Percentiles rank a stretch among this genome's conserved stretches.
phyloP scores from a whole-genome alignment of 1,140 invertebrate species.

The Notospermus geniculatus region DNA sequence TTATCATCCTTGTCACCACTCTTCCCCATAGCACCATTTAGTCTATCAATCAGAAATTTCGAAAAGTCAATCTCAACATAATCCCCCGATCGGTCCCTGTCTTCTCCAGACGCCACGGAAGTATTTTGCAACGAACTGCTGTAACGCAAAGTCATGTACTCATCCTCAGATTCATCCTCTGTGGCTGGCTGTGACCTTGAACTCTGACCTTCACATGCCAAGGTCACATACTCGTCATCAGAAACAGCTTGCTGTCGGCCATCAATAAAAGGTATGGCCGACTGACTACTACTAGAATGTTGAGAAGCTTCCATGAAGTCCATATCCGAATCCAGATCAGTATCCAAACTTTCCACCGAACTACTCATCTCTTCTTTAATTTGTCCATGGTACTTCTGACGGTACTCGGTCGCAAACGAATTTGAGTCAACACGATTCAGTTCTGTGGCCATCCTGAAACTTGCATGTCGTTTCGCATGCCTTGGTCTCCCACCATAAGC shows the following conservation, averaged over 20 bases:
- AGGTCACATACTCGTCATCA: constrained; percentile 6
- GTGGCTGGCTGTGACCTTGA: neutral
- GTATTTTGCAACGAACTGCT: neutral
- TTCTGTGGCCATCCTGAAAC: constrained; percentile 10
- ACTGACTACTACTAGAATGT: neutral
- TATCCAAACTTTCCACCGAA: constrained; percentile 5
- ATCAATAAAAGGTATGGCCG: neutral
- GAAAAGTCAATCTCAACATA: neutral
- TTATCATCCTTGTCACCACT: constrained; percentile 1
- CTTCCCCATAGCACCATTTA: neutral
- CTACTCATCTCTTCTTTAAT: neutral
- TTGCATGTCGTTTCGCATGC: neutral
- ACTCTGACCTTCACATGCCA: neutral
- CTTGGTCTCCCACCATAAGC: neutral
- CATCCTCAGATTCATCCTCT: neutral
- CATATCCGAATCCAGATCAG: constrained; percentile 2
- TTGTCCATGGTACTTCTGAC: neutral
- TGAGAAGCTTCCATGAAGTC: neutral
- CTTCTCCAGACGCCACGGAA: neutral
- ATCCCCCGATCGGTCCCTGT: neutral
- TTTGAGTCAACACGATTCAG: constrained; percentile 11
- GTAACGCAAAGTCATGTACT: neutral
- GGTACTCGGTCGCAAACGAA: neutral
- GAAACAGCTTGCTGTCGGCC: too few species aligned
- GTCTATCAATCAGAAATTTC: neutral